Evolutionary conservation across 2,797 vertebrate species (phyloP).

Genomic region (Benthosema pterotum): DNA sequence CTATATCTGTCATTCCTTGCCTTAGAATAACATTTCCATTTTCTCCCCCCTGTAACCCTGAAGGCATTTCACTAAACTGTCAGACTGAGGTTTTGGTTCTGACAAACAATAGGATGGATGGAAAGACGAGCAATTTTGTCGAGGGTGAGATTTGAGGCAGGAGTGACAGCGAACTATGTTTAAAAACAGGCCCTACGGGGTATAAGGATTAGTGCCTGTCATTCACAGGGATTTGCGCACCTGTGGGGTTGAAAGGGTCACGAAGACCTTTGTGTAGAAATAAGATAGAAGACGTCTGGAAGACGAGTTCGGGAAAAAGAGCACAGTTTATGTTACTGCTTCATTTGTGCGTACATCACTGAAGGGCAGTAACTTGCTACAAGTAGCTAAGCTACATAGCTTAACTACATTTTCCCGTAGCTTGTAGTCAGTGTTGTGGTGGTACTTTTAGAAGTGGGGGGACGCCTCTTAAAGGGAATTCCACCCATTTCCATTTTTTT

Average conservation of each 20-base stretch:
- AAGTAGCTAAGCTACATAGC: too few relatives aligned
- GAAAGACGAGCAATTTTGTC: conserved; percentile 1
- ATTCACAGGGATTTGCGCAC: conserved; percentile 24
- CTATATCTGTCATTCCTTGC: too few relatives aligned
- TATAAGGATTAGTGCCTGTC: conserved; percentile 34
- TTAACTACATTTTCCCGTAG: too few relatives aligned
- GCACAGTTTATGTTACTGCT: not conserved
- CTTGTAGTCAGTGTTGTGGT: too few relatives aligned
- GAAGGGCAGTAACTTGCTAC: too few relatives aligned
- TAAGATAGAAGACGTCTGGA: conserved; percentile 2
- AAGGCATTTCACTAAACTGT: too few relatives aligned
- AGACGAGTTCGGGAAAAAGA: not conserved
- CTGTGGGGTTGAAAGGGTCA: conserved; percentile 12
- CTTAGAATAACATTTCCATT: too few relatives aligned
- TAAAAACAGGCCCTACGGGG: not conserved
- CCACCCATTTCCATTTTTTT: too few relatives aligned
- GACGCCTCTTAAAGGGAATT: too few relatives aligned
- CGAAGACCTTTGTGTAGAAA: not conserved
- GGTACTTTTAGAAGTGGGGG: too few relatives aligned
- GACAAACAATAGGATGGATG: not conserved
- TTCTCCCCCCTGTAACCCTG: too few relatives aligned
- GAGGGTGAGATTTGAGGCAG: conserved; percentile 11
- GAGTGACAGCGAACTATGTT: conserved; percentile 14
- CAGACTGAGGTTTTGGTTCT: not conserved
- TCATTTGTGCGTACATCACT: not conserved